These are phyloP conservation scores for Limonius californicus DNA, from an alignment of 1,140 invertebrate genomes.

Conservation along the genomic window DNA sequence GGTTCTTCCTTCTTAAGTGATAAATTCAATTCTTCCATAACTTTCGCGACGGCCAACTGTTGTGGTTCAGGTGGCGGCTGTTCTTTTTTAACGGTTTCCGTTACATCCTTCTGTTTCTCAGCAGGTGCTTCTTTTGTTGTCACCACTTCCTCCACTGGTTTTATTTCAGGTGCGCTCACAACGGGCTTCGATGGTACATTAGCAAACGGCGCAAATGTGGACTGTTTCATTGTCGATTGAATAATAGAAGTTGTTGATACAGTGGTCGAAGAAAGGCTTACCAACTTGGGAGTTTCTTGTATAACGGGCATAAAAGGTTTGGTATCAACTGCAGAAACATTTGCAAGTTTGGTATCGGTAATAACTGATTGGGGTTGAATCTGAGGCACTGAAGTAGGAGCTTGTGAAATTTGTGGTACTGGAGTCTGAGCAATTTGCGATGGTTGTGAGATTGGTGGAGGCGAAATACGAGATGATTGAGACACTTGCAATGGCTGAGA, in stretches of 20 bases:
- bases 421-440: no score
- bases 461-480: no score
- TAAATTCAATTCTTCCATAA: slow-evolving; percentile 35
- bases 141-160: slow-evolving; percentile 9
- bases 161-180: slow-evolving; percentile 33
- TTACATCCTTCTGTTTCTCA: slow-evolving; percentile 18
- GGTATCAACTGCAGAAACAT: slow-evolving; percentile 31
- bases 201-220: slow-evolving; percentile 19
- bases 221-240: background rate
- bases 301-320: slow-evolving; percentile 42
- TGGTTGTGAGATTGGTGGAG: no score
- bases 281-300: slow-evolving; percentile 39
- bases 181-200: background rate
- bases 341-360: background rate
- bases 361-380: background rate
- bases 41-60: slow-evolving; percentile 33
- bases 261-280: slow-evolving; percentile 30
- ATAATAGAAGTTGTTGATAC: slow-evolving; percentile 37
- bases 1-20: background rate
- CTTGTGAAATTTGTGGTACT: no score
- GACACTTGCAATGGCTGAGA: background rate
- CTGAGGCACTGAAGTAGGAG: no score
- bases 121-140: background rate
- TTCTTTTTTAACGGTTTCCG: background rate
- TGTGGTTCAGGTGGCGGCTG: slow-evolving; percentile 17